Conservation (phyloP, 2,113 vertebrate genomes). For the Ptyas mucosa region DNA sequence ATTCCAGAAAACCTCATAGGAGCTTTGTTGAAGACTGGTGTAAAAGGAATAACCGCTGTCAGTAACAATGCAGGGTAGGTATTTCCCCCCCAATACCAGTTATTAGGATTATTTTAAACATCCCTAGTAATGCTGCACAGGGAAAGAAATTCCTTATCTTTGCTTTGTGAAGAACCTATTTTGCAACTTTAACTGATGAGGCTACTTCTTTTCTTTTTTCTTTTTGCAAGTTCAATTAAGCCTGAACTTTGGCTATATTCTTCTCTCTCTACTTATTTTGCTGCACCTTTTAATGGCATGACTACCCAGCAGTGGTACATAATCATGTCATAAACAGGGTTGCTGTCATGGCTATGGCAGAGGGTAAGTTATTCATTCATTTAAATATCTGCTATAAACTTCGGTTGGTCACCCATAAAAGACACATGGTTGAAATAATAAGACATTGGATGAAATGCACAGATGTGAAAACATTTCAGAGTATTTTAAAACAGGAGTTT, state of each 20-base stretch:
- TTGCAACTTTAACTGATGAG: not conserved
- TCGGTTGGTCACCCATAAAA: not conserved
- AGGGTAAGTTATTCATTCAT: not conserved
- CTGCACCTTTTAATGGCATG: not conserved
- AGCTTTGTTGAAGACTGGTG: slow-evolving; percentile 88
- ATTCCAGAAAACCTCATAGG: slow-evolving; percentile 97
- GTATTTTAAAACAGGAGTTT: not conserved
- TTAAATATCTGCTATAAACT: not conserved
- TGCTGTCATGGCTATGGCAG: not conserved
- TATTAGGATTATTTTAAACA: not conserved
- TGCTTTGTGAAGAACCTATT: not conserved
- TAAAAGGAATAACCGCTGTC: slow-evolving; percentile 87
- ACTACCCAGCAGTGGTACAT: rapidly evolving
- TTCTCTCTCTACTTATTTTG: not conserved
- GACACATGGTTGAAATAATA: not conserved
- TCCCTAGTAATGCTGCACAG: not conserved
- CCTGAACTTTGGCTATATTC: not conserved
- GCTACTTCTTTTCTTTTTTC: not conserved
- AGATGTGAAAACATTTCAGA: not conserved
- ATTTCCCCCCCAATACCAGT: not conserved
- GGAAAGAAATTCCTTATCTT: not conserved
- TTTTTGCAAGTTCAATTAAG: not conserved
- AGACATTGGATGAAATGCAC: no score
- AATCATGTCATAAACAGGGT: not conserved
- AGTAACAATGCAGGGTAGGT: slow-evolving; percentile 98